Evolutionary conservation across 2,113 vertebrate genomes (phyloP), one percentile per base, ranked within the genome.

Genomic region (Eretmochelys imbricata): DNA sequence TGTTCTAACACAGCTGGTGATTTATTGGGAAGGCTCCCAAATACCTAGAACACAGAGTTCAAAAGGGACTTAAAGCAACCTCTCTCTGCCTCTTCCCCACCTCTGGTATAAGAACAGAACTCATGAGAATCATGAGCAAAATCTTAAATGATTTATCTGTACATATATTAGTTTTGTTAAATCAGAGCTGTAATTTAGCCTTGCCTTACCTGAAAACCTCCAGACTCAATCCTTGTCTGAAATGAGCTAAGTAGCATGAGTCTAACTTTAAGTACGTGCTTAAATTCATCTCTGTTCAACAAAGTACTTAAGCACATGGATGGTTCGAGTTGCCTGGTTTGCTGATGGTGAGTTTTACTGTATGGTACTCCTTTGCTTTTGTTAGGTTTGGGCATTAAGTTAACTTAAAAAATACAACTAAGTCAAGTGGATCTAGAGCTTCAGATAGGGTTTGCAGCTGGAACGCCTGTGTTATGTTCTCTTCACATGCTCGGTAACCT

Each of bases 371-470:
- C 24, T 42, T 57, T 0, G 0, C 16, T 49, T 80, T 20, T 62
- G 42, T 89, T 20, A 53, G 89, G 46, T 85, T 87, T 87, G 17
- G 46, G 2, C 29, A 57, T 92, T 93, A 19, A 57, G 10, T 11
- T 27, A 57, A 12, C 55, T 57, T 57, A 57, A 57, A 53, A 57
- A 57, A 57, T 57, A 57, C 55, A 57, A 12, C 55, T 57, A 25
- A 62, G 27, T 31, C 27, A 62, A 62, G 48, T 29, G 49, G 17
- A 51, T 88, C 87, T 88, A 79, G 91, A 91, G 72, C 59, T 88
- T 8, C 53, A 50, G 79, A 38, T 42, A 38, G 10, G 10, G 72
- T 46, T 46, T 20, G 72, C 11, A 69, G 24, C 24, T 76, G 38
- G 72, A 20, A 76, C 42, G 3, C 87, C 5, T 88, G 0, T 2